Evolutionary conservation across 2,888 invertebrate species (phyloP).

Genomic region (Caprella mutica): DNA sequence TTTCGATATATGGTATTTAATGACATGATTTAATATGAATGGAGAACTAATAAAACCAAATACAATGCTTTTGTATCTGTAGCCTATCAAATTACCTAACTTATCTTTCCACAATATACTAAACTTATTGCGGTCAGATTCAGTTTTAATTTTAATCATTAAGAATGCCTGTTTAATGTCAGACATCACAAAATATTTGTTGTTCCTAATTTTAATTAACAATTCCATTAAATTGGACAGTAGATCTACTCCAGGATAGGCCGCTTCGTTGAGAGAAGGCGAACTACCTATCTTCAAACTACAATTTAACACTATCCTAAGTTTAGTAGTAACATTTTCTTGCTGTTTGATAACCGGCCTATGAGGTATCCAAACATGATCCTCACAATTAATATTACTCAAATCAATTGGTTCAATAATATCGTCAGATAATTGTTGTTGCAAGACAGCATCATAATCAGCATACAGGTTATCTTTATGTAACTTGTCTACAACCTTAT

Average conservation of each 20-base stretch:
- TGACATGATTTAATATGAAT: slow-evolving; percentile 4
- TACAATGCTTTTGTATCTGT: slow-evolving; percentile 1
- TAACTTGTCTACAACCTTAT: not conserved
- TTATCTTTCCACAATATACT: not conserved
- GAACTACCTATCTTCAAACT: not conserved
- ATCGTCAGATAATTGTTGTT: not conserved
- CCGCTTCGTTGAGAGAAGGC: slow-evolving; percentile 5
- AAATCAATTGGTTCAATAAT: not conserved
- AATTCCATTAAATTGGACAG: not conserved
- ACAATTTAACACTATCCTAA: slow-evolving; percentile 1
- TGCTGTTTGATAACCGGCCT: not conserved
- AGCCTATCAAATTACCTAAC: not conserved
- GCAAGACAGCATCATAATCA: not conserved
- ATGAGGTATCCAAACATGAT: not conserved
- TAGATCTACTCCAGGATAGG: slow-evolving; percentile 1
- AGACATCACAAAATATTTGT: not conserved
- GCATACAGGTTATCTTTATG: not conserved
- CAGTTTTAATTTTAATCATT: not conserved
- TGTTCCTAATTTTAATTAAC: not conserved
- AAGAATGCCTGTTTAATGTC: not conserved
- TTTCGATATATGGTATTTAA: not conserved
- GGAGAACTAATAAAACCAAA: slow-evolving; percentile 1
- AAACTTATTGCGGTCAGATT: slow-evolving; percentile 2
- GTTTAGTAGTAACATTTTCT: not conserved
- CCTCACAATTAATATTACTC: not conserved